Conservation (phyloP, 2,888 invertebrate genomes). For the Campoplex nolae region DNA sequence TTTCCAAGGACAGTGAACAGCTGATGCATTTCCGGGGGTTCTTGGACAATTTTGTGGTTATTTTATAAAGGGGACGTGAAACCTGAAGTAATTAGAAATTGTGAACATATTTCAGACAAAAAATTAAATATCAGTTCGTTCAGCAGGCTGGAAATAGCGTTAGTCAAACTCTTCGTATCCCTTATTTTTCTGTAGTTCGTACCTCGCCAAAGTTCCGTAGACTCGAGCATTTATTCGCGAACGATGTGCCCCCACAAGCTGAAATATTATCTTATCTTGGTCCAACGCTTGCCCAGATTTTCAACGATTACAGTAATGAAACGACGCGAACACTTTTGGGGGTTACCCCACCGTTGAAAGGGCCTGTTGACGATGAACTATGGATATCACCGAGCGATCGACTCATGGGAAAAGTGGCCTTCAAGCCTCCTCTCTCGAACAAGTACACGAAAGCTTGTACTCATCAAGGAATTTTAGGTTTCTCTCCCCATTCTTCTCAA, state of each 20-base stretch:
- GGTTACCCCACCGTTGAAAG: slow-evolving; percentile 69
- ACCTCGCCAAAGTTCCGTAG: slow-evolving; percentile 59
- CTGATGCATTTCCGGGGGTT: not conserved
- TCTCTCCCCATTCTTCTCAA: not conserved
- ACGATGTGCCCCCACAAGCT: slow-evolving; percentile 69
- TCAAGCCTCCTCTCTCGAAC: slow-evolving; percentile 65
- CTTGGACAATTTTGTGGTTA: not conserved
- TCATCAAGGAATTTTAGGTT: slow-evolving; percentile 77
- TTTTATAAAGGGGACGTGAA: not conserved
- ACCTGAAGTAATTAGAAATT: too few species aligned
- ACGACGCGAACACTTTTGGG: slow-evolving; percentile 73
- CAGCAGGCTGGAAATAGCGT: not conserved
- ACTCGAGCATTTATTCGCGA: slow-evolving; percentile 46
- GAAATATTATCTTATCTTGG: slow-evolving; percentile 74
- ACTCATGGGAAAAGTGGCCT: slow-evolving; percentile 69
- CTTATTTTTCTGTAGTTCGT: slow-evolving; percentile 34
- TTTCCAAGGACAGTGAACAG: not conserved
- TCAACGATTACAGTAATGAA: slow-evolving; percentile 73
- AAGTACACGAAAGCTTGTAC: slow-evolving; percentile 73
- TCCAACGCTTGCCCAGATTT: slow-evolving; percentile 72
- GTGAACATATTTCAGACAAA: not conserved
- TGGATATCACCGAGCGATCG: slow-evolving; percentile 76
- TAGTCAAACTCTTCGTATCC: not conserved
- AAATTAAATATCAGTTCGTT: not conserved
- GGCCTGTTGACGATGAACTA: slow-evolving; percentile 68